Conservation (phyloP, 2,797 vertebrate genomes). For the Limosa lapponica region DNA sequence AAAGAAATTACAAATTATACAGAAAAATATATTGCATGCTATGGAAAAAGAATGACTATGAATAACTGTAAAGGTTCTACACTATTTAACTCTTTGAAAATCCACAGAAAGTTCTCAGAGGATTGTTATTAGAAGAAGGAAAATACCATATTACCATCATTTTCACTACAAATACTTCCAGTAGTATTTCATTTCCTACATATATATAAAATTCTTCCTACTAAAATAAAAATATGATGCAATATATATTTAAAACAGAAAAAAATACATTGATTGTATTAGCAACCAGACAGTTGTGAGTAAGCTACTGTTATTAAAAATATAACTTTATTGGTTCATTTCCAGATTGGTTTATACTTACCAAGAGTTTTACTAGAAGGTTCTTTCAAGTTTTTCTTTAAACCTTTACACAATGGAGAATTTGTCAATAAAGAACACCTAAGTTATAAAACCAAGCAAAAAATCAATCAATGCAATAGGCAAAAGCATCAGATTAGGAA, state of each 20-base stretch:
- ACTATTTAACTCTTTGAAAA: background rate
- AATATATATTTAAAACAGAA: background rate
- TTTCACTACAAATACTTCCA: background rate
- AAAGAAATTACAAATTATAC: background rate
- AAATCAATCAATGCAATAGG: background rate
- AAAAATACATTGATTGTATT: accelerated
- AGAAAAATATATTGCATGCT: background rate
- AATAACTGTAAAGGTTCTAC: background rate
- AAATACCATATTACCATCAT: background rate
- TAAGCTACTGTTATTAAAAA: background rate
- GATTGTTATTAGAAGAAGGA: background rate
- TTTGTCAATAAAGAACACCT: conserved; percentile 79
- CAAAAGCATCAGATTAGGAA: background rate
- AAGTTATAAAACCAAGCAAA: conserved; percentile 24
- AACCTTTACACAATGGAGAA: conserved; percentile 82
- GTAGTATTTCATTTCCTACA: no score
- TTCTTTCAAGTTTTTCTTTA: conserved; percentile 65
- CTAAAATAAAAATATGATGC: background rate
- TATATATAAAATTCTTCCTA: background rate
- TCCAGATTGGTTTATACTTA: conserved; percentile 19
- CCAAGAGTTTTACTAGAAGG: conserved; percentile 56
- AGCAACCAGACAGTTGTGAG: background rate
- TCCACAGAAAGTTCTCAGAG: background rate
- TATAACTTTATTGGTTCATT: background rate
- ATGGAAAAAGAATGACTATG: background rate